These are phyloP conservation scores for Apeltes quadracus DNA, from an alignment of 2,113 vertebrate genomes.

Conservation along the genomic window DNA sequence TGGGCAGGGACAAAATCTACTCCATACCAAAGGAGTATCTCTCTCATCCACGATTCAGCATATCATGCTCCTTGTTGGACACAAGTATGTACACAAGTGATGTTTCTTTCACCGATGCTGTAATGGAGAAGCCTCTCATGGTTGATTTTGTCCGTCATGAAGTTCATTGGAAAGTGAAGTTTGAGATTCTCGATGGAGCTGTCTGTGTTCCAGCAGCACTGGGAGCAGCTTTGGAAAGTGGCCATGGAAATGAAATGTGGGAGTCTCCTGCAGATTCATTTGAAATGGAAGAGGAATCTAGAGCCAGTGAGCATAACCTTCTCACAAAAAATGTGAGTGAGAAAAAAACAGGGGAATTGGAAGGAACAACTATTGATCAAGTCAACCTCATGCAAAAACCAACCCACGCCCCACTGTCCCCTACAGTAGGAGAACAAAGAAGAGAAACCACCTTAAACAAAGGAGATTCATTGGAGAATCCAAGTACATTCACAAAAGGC, in stretches of 20 bases:
- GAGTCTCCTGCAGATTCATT: background rate
- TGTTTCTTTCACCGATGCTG: slow-evolving; percentile 70
- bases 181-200: slow-evolving; percentile 71
- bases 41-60: slow-evolving; percentile 79
- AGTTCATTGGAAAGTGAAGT: slow-evolving; percentile 80
- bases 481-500: background rate
- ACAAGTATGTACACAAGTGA: slow-evolving; percentile 46
- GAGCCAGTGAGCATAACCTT: background rate
- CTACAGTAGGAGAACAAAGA: background rate
- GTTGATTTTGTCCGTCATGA: slow-evolving; percentile 82
- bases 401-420: background rate
- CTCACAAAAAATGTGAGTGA: background rate
- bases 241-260: background rate
- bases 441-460: background rate
- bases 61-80: slow-evolving; percentile 80
- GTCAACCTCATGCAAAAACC: background rate
- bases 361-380: background rate
- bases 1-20: slow-evolving; percentile 77
- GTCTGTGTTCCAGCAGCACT: background rate
- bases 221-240: slow-evolving; percentile 3
- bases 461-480: background rate
- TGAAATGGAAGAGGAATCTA: slow-evolving; percentile 1
- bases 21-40: slow-evolving; percentile 75
- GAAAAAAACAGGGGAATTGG: background rate
- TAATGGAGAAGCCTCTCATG: slow-evolving; percentile 74